A percentile compares a stretch with the other conserved stretches of the same genome.
phyloP scores from a whole-genome alignment of 2,888 invertebrate species.

The Scaptomyza reducta region DNA sequence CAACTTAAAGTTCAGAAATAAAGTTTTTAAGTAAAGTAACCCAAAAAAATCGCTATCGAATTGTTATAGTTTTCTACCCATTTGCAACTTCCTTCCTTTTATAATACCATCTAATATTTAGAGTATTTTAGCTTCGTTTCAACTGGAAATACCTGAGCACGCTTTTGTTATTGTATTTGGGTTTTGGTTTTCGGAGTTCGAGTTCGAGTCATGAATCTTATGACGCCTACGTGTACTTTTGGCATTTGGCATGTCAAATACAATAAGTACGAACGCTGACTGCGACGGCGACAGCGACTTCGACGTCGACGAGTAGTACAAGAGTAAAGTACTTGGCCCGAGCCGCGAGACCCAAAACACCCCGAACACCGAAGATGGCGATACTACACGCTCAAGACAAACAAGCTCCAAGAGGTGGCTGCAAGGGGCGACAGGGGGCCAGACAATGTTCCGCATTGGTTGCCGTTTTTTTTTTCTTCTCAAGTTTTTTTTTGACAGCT shows the following conservation, averaged over 20 bases:
- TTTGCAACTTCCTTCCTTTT: no score
- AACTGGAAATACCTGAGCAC: fast-evolving
- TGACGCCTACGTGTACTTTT: constrained; percentile 82
- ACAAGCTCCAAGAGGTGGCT: constrained; percentile 31
- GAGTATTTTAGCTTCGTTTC: constrained; percentile 20
- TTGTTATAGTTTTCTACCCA: no score
- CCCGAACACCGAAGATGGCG: constrained; percentile 53
- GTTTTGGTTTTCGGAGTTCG: constrained; percentile 57
- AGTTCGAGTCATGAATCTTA: constrained; percentile 78
- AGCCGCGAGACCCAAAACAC: constrained; percentile 39
- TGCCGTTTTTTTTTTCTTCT: constrained; percentile 34
- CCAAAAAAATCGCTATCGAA: no score
- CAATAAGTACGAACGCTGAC: constrained; percentile 64
- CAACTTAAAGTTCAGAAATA: no score
- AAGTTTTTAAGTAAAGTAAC: no score
- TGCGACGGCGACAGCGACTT: constrained; percentile 6
- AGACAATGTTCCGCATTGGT: constrained; percentile 55
- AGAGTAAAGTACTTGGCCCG: constrained; percentile 44
- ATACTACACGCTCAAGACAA: constrained; percentile 57
- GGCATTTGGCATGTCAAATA: constrained; percentile 82
- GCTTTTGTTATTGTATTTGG: constrained; percentile 33
- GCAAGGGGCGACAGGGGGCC: neutral
- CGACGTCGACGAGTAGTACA: constrained; percentile 28
- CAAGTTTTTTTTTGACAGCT: constrained; percentile 59
- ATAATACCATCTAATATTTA: no score